Evolutionary conservation across 2,797 vertebrate genomes (phyloP).

Genomic region (Chloroceryle inda): DNA sequence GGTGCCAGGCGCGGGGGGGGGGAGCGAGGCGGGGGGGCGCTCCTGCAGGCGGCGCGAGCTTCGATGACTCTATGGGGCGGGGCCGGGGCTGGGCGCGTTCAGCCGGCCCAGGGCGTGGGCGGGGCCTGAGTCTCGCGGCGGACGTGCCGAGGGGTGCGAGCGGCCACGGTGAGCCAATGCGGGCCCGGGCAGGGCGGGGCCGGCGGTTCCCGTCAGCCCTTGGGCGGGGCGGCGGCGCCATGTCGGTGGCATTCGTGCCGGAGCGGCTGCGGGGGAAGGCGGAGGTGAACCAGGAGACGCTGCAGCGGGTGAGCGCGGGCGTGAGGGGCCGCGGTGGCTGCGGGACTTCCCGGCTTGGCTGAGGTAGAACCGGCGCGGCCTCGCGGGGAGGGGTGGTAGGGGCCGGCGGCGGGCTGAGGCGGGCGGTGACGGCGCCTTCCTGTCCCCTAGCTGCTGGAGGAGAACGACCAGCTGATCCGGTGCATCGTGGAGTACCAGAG

Average conservation of each 20-base stretch:
- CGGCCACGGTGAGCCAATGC: background rate
- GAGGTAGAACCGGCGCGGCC: background rate
- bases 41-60: too few relatives aligned
- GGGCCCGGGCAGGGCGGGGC: background rate
- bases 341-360: fast-evolving
- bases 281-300: slow-evolving; percentile 90
- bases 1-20: too few relatives aligned
- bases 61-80: too few relatives aligned
- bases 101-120: too few relatives aligned
- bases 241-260: slow-evolving; percentile 93
- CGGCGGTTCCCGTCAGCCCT: background rate
- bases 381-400: background rate
- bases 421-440: background rate
- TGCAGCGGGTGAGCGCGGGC: slow-evolving; percentile 87
- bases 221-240: background rate
- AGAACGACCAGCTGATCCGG: slow-evolving; percentile 94
- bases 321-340: background rate
- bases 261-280: slow-evolving; percentile 89
- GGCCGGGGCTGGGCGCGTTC: too few relatives aligned
- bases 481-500: slow-evolving; percentile 96
- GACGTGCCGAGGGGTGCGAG: background rate
- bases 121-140: background rate
- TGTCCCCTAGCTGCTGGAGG: slow-evolving; percentile 88
- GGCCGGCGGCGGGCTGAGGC: background rate
- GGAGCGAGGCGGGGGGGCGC: too few relatives aligned